Base-by-base conservation (phyloP, 2,113 vertebrate species). In the Benitochromis conjunctus region DNA sequence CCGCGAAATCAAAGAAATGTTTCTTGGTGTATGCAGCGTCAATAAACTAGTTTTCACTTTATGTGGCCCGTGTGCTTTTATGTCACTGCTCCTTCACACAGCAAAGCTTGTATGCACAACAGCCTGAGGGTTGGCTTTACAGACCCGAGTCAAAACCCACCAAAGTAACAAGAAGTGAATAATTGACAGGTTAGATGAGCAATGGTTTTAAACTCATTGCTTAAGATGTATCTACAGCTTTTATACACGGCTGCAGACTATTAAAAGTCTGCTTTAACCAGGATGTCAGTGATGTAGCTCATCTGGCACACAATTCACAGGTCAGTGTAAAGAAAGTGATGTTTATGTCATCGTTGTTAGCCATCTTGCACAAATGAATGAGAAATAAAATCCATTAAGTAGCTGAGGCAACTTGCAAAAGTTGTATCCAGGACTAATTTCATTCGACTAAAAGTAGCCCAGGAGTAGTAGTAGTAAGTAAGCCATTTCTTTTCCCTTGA, bases 1-100 rank as follows among this genome's bases (percentile, higher is more conserved):
- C 81, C 29, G 48, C 51, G 46, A 60, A 89, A 78, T 82, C 54
- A 8, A 55, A 90, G 36, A 80, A 69, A 81, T 29, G 21, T 54
- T 81, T 94, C 90, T 93, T 94, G 93, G 93, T 94, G 95, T 92
- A 91, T 83, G 36, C 80, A 88, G 71, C 84, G 88, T 93, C 90
- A 96, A 96, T 96, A 96, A 96, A 96, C 92, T 58, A 78, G 92
- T 93, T 93, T 90, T 88, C 82, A 92, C 85, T 80, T 88, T 24
- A 77, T 48, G 46, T 54, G 16, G 2, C 18, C 77, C 60, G 46
- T 69, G n/a, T 26, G 10, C 55, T 71, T 41, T 18, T 38, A 36
- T 80, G 3, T 66, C 6, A 19, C 36, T 8, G 8, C 18, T 14
- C 16, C 26, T 80, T 80, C 10, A 80, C 31, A 51, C 18, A 19